Evolutionary conservation across 1,140 invertebrate genomes (phyloP), one percentile per base, ranked within the genome.

Genomic region (Diabrotica virgifera): DNA sequence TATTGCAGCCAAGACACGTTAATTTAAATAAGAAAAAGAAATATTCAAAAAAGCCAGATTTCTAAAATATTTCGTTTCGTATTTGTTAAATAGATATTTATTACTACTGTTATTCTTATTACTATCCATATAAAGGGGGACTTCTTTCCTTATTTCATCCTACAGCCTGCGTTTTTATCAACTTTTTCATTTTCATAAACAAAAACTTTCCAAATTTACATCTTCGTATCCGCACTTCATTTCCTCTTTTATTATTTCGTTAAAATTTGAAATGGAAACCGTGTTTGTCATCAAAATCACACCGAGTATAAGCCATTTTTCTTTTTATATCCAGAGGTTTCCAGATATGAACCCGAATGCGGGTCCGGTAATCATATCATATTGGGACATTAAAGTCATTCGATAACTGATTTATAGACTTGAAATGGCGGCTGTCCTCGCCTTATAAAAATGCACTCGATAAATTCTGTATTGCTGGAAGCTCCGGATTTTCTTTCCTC

Each of bases 341-440:
- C 51, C 60, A 62, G 60, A 62, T 62, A 62, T 54, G 52, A 40
- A 61, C 9, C 52, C 60, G 51, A 62, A 53, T 62, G 51, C 60
- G 52, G 52, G 14, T 46, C 51, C 52, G 60, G 60, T 62, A 62
- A 62, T 62, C 60, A 73, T 73, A 71, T 70, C 67, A 69, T 71
- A 73, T 71, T 68, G 65, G 63, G 67, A 73, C 71, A 73, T 73
- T 71, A 73, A 71, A 73, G 67, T 71, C 71, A 62, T 71, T 70
- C 70, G 65, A 70, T 69, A 60, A 62, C 65, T 73, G 71, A 73
- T 73, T 73, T 73, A 73, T 70, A 60, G 59, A 65, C 59, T 70
- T 50, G 51, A 51, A 70, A 59, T 70, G 58, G 59, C 59, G 65
- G 53, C 64, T 70, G 67, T 65, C 59, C 63, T 66, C 69, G 66